Percentiles rank a stretch among this genome's conserved stretches.
Evolutionary conservation across 2,113 vertebrate species (phyloP).

Genomic region (Platanista minor): DNA sequence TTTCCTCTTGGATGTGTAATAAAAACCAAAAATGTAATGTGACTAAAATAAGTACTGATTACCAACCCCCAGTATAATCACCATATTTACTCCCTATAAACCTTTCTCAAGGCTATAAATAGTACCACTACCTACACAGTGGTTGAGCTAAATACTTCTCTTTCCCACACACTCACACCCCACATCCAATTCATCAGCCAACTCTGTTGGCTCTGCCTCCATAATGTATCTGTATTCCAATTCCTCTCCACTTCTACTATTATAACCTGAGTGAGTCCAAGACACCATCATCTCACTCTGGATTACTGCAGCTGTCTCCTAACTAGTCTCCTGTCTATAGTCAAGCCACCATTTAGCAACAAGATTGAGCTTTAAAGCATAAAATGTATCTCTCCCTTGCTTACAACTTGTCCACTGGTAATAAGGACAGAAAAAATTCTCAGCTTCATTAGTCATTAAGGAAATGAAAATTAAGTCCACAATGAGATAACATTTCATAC

Average conservation of each 20-base stretch:
- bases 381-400: not conserved
- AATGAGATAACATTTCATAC: not conserved
- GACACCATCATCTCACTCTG: not conserved
- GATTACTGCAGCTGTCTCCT: not conserved
- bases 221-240: not conserved
- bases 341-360: not conserved
- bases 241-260: not conserved
- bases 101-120: not conserved
- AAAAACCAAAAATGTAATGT: not conserved
- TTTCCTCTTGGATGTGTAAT: not conserved
- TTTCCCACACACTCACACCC: not conserved
- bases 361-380: not conserved
- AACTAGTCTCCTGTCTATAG: not conserved
- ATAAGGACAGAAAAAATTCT: not conserved
- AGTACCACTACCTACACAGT: not conserved
- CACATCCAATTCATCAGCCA: not conserved
- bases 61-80: not conserved
- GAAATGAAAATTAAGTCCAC: not conserved
- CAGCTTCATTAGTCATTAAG: not conserved
- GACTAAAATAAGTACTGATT: not conserved
- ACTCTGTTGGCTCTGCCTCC: not conserved
- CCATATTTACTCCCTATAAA: not conserved
- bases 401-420: not conserved
- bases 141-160: not conserved
- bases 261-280: not conserved